A percentile compares a stretch with the other conserved stretches of the same genome.
Evolutionary conservation across 1,140 invertebrate genomes (phyloP).

Genomic region (Aphis gossypii): DNA sequence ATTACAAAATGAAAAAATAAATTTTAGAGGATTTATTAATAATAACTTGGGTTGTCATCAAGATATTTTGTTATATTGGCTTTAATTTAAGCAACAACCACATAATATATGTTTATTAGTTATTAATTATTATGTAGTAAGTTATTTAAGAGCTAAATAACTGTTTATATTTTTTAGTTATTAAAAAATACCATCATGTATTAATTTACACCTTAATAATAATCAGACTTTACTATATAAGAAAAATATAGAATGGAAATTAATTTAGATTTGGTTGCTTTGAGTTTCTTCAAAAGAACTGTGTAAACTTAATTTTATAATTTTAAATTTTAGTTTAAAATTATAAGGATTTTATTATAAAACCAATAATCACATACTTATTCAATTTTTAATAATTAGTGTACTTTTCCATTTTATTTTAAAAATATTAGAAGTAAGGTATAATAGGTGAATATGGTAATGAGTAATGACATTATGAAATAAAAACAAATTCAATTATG

Average conservation of each 20-base stretch:
- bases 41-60: too few species aligned
- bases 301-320: neutral
- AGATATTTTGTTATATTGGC: too few species aligned
- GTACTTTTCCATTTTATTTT: neutral
- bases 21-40: too few species aligned
- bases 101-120: too few species aligned
- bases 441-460: too few species aligned
- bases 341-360: neutral
- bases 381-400: neutral
- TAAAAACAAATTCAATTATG: neutral
- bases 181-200: too few species aligned
- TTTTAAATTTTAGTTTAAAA: neutral
- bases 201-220: neutral
- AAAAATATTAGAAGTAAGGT: too few species aligned
- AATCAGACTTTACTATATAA: neutral
- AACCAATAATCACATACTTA: neutral
- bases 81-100: too few species aligned
- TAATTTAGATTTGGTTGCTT: neutral
- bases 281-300: neutral
- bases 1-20: too few species aligned
- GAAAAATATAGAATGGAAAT: neutral
- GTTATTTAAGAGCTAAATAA: too few species aligned
- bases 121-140: too few species aligned
- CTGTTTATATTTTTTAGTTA: too few species aligned
- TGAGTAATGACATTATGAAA: neutral